Conservation (phyloP, 2,113 vertebrate species). For the Heterocephalus glaber region DNA sequence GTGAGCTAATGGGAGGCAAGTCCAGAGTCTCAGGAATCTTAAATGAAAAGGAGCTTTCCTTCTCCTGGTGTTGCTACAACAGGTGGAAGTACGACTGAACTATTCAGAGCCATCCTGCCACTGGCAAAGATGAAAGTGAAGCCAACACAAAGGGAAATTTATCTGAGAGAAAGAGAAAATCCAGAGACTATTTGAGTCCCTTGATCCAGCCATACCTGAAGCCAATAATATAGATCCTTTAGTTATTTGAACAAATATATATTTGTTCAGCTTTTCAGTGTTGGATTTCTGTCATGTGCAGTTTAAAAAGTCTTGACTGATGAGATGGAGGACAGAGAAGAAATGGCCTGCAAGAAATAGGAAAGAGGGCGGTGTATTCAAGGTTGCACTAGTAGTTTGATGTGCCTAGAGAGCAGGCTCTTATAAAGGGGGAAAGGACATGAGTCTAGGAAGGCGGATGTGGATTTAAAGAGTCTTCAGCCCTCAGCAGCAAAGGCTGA, state of each 20-base stretch:
- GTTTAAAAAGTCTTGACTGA: neutral
- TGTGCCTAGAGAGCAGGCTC: neutral
- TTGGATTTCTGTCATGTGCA: neutral
- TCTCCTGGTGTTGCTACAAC: accelerated
- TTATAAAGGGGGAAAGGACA: neutral
- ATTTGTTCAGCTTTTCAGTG: neutral
- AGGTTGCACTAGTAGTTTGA: neutral
- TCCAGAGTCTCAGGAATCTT: neutral
- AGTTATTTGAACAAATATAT: neutral
- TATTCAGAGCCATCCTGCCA: neutral
- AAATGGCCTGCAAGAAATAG: neutral
- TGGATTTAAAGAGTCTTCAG: neutral
- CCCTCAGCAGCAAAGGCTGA: neutral
- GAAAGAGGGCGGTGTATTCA: neutral
- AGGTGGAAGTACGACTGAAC: too few species aligned
- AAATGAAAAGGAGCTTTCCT: neutral
- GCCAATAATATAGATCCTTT: neutral
- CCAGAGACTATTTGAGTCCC: neutral
- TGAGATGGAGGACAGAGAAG: neutral
- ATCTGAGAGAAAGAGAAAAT: neutral
- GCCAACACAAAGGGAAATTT: neutral
- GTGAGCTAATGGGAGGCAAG: neutral
- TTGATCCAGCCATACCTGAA: constrained; percentile 3
- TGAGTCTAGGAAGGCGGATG: neutral
- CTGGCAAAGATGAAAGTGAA: neutral